These are phyloP conservation scores for Vollenhovia emeryi DNA, from an alignment of 1,140 invertebrate species.

Conservation along the genomic window DNA sequence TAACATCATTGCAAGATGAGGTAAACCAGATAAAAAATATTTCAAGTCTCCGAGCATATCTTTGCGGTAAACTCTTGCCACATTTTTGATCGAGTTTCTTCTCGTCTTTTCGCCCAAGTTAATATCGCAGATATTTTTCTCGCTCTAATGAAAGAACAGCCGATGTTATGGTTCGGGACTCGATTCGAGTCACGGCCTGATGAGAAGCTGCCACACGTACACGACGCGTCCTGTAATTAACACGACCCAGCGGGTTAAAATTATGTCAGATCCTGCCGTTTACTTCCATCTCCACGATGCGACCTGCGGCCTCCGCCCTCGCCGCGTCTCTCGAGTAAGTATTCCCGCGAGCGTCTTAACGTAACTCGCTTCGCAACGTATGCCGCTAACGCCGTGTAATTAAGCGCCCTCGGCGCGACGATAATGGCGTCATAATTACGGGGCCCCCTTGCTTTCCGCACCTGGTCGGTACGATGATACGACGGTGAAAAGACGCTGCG, in stretches of 20 bases:
- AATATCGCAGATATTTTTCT: neutral
- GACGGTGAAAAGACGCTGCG: neutral
- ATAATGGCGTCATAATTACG: conserved; percentile 73
- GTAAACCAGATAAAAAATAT: neutral
- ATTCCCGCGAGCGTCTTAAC: conserved; percentile 73
- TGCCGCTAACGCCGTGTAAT: conserved; percentile 71
- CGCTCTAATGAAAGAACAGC: neutral
- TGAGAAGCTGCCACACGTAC: conserved; percentile 57
- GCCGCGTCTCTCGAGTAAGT: conserved; percentile 54
- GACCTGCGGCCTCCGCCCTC: conserved; percentile 32
- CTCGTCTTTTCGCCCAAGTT: neutral
- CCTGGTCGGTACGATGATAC: neutral
- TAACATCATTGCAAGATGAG: too few species aligned
- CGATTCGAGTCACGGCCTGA: conserved; percentile 39
- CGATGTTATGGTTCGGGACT: neutral
- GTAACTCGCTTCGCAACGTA: conserved; percentile 69
- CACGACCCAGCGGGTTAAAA: conserved; percentile 62
- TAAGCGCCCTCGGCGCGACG: conserved; percentile 67
- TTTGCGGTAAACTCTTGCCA: neutral
- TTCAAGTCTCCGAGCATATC: neutral
- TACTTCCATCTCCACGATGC: conserved; percentile 37
- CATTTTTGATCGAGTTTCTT: neutral
- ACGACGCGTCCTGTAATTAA: conserved; percentile 67
- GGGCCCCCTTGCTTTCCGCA: conserved; percentile 35
- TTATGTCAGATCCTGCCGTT: conserved; percentile 62